These are phyloP conservation scores for Ctena decussata DNA, from an alignment of 2,888 invertebrate species.

Conservation along the genomic window DNA sequence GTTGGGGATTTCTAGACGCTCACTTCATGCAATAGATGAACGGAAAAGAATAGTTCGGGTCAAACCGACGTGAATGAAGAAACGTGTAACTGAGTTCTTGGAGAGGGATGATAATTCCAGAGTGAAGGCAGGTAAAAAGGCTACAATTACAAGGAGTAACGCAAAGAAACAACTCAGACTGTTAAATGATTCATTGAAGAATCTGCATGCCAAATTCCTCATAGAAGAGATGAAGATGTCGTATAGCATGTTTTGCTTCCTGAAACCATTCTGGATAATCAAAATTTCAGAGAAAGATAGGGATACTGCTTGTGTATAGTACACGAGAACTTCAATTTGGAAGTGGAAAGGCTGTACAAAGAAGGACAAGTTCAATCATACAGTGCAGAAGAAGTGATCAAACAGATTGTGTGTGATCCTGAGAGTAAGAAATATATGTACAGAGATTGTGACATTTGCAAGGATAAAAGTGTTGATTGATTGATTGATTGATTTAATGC, in stretches of 20 bases:
- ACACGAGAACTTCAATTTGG: conserved; percentile 44
- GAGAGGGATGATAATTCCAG: conserved; percentile 57
- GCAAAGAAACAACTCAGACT: conserved; percentile 46
- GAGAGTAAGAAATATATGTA: conserved; percentile 34
- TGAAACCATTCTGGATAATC: conserved; percentile 53
- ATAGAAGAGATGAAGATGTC: conserved; percentile 45
- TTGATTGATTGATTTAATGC: no score
- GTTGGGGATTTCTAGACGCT: neutral
- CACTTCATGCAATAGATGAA: neutral
- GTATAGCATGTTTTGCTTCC: conserved; percentile 46
- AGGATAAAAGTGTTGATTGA: no score
- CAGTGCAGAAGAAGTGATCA: conserved; percentile 16
- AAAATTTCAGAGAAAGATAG: conserved; percentile 49
- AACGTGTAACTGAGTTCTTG: conserved; percentile 28
- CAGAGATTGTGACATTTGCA: conserved; percentile 20
- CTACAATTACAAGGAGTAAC: conserved; percentile 44
- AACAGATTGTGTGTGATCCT: conserved; percentile 18
- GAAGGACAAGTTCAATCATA: conserved; percentile 8
- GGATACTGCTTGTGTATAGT: conserved; percentile 54
- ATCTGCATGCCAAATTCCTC: conserved; percentile 50
- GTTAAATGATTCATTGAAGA: conserved; percentile 42
- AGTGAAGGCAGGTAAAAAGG: conserved; percentile 46
- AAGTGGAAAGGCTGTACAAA: conserved; percentile 17
- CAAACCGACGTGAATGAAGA: neutral
- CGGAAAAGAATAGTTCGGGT: neutral